Conservation (phyloP, 2,797 vertebrate species). For the Ibycter americanus region DNA sequence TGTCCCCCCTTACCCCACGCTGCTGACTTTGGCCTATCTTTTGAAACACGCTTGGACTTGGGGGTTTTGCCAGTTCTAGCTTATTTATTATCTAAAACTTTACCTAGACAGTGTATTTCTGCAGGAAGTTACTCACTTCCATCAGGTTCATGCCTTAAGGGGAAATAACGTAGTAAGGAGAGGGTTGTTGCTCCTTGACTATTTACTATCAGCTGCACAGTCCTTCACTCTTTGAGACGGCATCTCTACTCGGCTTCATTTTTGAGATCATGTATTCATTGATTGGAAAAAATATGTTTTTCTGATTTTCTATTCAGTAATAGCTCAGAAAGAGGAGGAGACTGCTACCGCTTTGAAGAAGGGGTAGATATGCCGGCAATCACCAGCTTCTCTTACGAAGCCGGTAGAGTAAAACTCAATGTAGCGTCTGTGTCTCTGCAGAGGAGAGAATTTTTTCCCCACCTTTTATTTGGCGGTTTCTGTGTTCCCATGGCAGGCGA, state of each 20-base stretch:
- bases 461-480: neutral
- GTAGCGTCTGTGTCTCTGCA: neutral
- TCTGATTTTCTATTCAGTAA: neutral
- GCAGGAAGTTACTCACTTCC: neutral
- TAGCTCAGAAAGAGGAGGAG: neutral
- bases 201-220: neutral
- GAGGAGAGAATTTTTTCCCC: neutral
- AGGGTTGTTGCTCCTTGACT: neutral
- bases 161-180: neutral
- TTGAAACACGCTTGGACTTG: neutral
- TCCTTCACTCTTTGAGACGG: neutral
- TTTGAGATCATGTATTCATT: neutral
- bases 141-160: neutral
- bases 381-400: neutral
- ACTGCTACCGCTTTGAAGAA: neutral
- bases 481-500: neutral
- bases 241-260: neutral
- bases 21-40: neutral
- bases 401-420: neutral
- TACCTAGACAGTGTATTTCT: neutral
- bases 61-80: neutral
- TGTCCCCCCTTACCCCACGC: neutral
- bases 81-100: neutral
- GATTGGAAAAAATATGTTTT: neutral
- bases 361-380: neutral